Evolutionary conservation across 2,113 vertebrate genomes (phyloP), one percentile per base, ranked within the genome.

Genomic region (Ramphastos sulfuratus): DNA sequence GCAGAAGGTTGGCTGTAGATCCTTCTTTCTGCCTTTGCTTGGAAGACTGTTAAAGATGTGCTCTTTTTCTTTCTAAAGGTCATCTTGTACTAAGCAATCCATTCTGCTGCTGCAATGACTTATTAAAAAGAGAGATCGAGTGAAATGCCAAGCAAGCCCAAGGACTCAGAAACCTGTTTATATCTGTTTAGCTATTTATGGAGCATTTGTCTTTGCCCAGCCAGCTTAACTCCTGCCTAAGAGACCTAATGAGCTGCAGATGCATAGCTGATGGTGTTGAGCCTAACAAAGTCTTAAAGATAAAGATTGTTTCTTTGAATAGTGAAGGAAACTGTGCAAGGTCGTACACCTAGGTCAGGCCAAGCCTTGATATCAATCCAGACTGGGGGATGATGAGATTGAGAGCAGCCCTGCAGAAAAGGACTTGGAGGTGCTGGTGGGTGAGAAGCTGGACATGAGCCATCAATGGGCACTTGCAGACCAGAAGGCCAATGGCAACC

Each of bases 51-150:
- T 61, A 81, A 90, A 70, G 35, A 81, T 56, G 33, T 89, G 33
- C 23, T 76, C 54, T 72, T 73, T 87, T 74, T 66, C 63, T 73
- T 90, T 86, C 73, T 90, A 83, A 92, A 89, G 87, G 54, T 84
- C 33, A 90, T 4, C 17, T 92, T 85, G 15, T 81, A 65, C 35
- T 71, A n/a, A 94, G 66, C 64, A 85, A 85, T 69, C 15, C 50
- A 78, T 39, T 86, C 14, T 66, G 27, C 42, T 85, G 42, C 60
- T 84, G 31, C 44, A 85, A 78, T 63, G 42, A 69, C 28, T 56
- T 72, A 46, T 52, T 67, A 76, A 88, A 90, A 80, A 61, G 37
- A 94, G 20, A 92, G 4, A 8, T 70, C 13, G 25, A 54, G 48
- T 74, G 30, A 93, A 88, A 91, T 87, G 58, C 44, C 89, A 28